These are phyloP conservation scores for Osmerus eperlanus DNA, from an alignment of 2,113 vertebrate species.

Conservation along the genomic window DNA sequence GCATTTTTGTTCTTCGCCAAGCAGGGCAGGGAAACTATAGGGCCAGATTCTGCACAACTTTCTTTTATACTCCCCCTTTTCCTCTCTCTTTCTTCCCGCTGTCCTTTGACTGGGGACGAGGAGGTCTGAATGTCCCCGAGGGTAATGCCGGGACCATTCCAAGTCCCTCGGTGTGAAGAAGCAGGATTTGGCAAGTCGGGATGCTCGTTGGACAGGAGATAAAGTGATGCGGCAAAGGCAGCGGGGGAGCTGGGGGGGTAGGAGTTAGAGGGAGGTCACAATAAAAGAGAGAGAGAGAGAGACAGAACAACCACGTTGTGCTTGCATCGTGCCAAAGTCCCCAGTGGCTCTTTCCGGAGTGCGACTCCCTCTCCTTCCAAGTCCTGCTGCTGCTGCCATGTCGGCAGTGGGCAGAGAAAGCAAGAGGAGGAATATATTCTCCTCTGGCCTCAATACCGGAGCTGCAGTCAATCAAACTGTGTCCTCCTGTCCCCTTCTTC, in stretches of 20 bases:
- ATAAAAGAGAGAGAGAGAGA: conserved; percentile 7
- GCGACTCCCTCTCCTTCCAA: conserved; percentile 18
- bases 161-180: conserved; percentile 59
- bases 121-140: conserved; percentile 65
- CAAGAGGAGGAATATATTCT: conserved; percentile 18
- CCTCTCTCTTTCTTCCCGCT: conserved; percentile 52
- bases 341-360: conserved; percentile 40
- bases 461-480: conserved; percentile 1
- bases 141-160: conserved; percentile 48
- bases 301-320: conserved; percentile 28
- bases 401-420: conserved; percentile 29
- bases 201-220: conserved; percentile 52
- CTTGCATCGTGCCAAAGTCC: conserved; percentile 28
- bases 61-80: conserved; percentile 59
- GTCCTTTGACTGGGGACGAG: conserved; percentile 53
- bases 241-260: conserved; percentile 24
- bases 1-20: conserved; percentile 56
- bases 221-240: conserved; percentile 61
- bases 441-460: neutral
- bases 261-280: neutral
- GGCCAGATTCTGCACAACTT: conserved; percentile 54
- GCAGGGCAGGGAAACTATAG: conserved; percentile 47
- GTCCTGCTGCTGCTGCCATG: conserved; percentile 39
- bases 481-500: conserved; percentile 51
- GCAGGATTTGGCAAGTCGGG: conserved; percentile 67